A percentile compares a stretch with the other conserved stretches of the same genome.
phyloP scores from a whole-genome alignment of 2,888 invertebrate genomes.

The Celastrina argiolus region DNA sequence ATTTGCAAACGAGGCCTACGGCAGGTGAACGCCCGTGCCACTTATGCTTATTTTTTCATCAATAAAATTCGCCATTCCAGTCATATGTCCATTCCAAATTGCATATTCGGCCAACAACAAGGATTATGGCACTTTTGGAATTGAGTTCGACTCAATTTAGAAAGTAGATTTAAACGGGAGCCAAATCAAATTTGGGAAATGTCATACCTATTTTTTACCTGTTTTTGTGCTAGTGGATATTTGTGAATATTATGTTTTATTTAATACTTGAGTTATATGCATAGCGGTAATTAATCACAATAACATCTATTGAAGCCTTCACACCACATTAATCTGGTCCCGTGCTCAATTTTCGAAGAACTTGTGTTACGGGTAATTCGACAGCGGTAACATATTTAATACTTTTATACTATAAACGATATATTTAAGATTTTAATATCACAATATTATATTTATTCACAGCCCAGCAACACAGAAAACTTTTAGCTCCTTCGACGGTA shows the following conservation, averaged over 20 bases:
- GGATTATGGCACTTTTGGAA: background rate
- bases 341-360: too few relatives aligned
- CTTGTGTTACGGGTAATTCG: too few relatives aligned
- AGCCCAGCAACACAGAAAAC: too few relatives aligned
- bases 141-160: too few relatives aligned
- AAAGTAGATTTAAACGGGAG: background rate
- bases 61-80: background rate
- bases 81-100: background rate
- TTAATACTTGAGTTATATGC: background rate
- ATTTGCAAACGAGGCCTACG: slow-evolving; percentile 1
- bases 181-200: background rate
- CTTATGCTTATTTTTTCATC: slow-evolving; percentile 1
- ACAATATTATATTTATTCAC: too few relatives aligned
- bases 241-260: background rate
- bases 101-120: background rate
- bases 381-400: too few relatives aligned
- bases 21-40: slow-evolving; percentile 9
- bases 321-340: too few relatives aligned
- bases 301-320: too few relatives aligned
- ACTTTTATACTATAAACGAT: too few relatives aligned
- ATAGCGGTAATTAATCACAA: background rate
- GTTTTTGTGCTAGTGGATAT: background rate
- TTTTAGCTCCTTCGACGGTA: too few relatives aligned
- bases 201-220: background rate
- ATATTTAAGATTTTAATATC: too few relatives aligned